Percentiles rank a stretch among this genome's conserved stretches.
Conservation (phyloP, 2,797 vertebrate species). For the Sciurus carolinensis region DNA sequence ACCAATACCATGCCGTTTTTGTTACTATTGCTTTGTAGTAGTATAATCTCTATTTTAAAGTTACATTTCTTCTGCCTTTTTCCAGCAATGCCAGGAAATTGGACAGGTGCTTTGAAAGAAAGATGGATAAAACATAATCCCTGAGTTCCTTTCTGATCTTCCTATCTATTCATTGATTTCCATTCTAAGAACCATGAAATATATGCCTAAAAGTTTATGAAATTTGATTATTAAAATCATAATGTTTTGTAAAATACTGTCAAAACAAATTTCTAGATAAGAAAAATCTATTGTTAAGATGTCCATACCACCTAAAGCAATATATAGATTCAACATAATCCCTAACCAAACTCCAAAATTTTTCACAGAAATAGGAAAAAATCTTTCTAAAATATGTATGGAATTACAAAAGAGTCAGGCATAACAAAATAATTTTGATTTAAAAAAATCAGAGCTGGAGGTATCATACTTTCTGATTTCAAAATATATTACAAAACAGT, state of each 20-base stretch:
- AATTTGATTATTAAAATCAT: conserved; percentile 48
- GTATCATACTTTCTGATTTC: not conserved
- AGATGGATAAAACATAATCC: conserved; percentile 9
- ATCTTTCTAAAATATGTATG: not conserved
- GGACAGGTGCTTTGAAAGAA: conserved; percentile 37
- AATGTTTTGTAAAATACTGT: conserved; percentile 52
- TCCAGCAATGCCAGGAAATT: conserved; percentile 44
- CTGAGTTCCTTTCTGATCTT: conserved; percentile 45
- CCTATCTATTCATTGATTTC: conserved; percentile 31
- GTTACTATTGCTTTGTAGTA: too few species aligned
- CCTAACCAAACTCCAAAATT: not conserved
- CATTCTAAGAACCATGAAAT: not conserved
- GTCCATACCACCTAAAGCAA: not conserved
- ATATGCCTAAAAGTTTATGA: conserved; percentile 2
- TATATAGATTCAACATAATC: not conserved
- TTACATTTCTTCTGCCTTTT: conserved; percentile 18
- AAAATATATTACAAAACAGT: not conserved
- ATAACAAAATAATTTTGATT: not conserved
- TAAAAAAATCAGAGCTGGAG: not conserved
- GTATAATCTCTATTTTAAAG: not conserved
- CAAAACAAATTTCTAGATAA: not conserved
- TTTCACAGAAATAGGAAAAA: conserved; percentile 2
- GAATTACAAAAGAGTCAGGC: not conserved
- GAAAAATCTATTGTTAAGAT: conserved; percentile 36
- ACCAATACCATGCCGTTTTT: too few species aligned